Conservation (phyloP, 2,113 vertebrate genomes). For the Procavia capensis region DNA sequence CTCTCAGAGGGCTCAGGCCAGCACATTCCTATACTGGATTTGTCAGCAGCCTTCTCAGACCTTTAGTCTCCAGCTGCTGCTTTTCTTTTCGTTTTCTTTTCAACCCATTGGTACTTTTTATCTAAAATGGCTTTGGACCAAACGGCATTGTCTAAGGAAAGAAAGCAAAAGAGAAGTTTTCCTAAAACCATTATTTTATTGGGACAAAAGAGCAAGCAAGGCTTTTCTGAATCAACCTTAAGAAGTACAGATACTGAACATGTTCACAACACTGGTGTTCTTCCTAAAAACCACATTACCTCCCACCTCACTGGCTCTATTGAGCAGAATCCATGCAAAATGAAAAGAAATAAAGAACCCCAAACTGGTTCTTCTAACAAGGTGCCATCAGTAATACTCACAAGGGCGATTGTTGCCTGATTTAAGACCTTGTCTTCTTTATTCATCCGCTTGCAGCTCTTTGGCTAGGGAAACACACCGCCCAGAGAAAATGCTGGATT, state of each 20-base stretch:
- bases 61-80: conserved; percentile 61
- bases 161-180: conserved; percentile 68
- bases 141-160: conserved; percentile 52
- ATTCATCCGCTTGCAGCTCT: conserved; percentile 10
- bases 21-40: conserved; percentile 73
- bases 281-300: conserved; percentile 80
- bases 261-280: conserved; percentile 78
- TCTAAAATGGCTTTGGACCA: conserved; percentile 51
- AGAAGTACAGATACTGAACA: conserved; percentile 80
- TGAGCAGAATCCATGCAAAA: conserved; percentile 75
- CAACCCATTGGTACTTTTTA: conserved; percentile 36
- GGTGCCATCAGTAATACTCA: conserved; percentile 78
- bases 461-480: background rate
- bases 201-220: conserved; percentile 77
- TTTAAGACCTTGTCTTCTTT: conserved; percentile 79
- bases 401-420: conserved; percentile 72
- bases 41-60: conserved; percentile 69
- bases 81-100: background rate
- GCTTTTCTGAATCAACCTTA: conserved; percentile 77
- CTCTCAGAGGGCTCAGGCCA: conserved; percentile 25
- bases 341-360: conserved; percentile 73
- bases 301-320: conserved; percentile 82
- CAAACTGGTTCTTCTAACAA: conserved; percentile 67
- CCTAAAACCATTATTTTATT: conserved; percentile 74
- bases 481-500: conserved; percentile 3